Evolutionary conservation across 2,797 vertebrate species (phyloP), one percentile per base, ranked within the genome.

Genomic region (Leuciscus waleckii): DNA sequence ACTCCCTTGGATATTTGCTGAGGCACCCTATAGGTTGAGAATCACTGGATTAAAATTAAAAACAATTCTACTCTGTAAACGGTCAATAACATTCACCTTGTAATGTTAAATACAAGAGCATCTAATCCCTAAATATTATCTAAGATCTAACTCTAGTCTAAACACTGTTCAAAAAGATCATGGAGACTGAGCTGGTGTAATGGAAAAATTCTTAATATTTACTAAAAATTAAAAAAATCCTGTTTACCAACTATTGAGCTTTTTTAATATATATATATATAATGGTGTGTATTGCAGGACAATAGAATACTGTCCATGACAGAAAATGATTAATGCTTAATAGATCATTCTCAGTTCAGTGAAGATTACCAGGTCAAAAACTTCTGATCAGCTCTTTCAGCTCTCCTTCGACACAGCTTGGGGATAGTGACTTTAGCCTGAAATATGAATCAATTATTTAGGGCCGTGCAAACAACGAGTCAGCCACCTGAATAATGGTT

Each of bases 401-500:
- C 37, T 2, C 54, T 16, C 13, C 11, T 7, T 73, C 56, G 16
- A 11, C 69, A 41, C 37, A 71, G 51, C 75, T 61, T 41, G 29
- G 35, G 0, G 19, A 78, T 67, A 26, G 51, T 2, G 11, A 69
- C 23, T 65, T 41, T 26, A 49, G 29, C 21, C 14, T 77, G 23
- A 39, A 79, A 68, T 87, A 63, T 37, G 49, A 61, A 83, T 89
- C 73, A 81, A 80, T 85, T 81, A 86, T 81, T 79, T 26, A 43
- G 21, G 26, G 46, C 29, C 29, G 73, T 19, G 81, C 58, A 41
- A 87, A 84, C 77, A 87, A 54, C 68, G 67, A 87, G 77, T 85
- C 82, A 82, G 82, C 32, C 37, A 67, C 82, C 32, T 81, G 81
- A 87, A 74, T 87, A 86, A 69, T 84, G 39, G 6, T 81, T 84